Conservation (phyloP, 2,113 vertebrate genomes). For the Carollia perspicillata region DNA sequence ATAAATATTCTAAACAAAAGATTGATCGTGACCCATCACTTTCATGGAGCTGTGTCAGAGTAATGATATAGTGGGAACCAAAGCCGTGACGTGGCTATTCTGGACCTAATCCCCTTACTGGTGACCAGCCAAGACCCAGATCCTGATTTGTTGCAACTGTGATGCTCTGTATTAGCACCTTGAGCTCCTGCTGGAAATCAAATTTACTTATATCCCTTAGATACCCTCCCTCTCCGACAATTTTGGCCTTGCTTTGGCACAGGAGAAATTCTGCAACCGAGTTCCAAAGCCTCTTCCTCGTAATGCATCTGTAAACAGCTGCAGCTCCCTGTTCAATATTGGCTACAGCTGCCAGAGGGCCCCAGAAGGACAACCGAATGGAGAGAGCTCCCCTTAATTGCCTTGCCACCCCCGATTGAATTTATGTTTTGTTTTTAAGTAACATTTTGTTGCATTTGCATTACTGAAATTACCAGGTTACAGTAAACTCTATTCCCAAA, state of each 20-base stretch:
- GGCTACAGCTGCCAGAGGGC: constrained; percentile 70
- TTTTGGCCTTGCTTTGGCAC: constrained; percentile 68
- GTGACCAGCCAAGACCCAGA: neutral
- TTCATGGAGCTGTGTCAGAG: neutral
- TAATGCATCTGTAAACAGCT: constrained; percentile 77
- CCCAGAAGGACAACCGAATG: constrained; percentile 67
- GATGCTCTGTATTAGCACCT: constrained; percentile 9
- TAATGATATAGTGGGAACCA: neutral
- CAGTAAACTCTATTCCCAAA: constrained; percentile 65
- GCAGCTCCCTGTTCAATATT: constrained; percentile 69
- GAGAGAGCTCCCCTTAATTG: constrained; percentile 67
- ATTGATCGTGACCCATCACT: neutral
- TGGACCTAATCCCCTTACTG: neutral
- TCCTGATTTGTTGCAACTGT: neutral
- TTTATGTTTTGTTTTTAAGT: constrained; percentile 75
- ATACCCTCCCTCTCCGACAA: constrained; percentile 29
- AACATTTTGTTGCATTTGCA: constrained; percentile 72
- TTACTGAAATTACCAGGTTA: constrained; percentile 69
- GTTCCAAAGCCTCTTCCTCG: constrained; percentile 69
- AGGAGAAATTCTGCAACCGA: constrained; percentile 61
- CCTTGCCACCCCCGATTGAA: constrained; percentile 56
- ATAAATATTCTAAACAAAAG: neutral
- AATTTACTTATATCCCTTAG: constrained; percentile 53
- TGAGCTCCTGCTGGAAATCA: constrained; percentile 47
- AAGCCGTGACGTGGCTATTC: neutral